Base-by-base conservation (phyloP, 2,113 vertebrate species). In the Neofelis nebulosa region DNA sequence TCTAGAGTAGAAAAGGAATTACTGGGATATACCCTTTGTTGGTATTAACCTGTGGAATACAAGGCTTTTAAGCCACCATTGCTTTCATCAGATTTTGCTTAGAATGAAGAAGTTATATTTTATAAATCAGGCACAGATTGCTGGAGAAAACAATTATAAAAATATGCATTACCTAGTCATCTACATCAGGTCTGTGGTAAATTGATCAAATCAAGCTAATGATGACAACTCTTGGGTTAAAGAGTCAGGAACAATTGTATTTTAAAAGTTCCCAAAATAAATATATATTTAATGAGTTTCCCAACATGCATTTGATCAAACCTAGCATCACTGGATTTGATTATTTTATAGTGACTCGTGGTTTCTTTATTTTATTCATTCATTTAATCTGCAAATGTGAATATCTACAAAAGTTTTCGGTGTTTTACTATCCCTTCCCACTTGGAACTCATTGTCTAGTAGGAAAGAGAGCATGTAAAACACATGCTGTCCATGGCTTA, bases 141-240 rank as follows among this genome's bases (percentile, higher is more conserved):
- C 68, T 82, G 63, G 78, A 89, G 73, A 2, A 50, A 97, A 14
- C 0, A 23, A 82, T 83, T 96, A 90, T 33, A 96, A 80, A 97
- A 96, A 80, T 21, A 36, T 48, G 1, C 4, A 16, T 95, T 79
- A 21, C 48, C 18, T 33, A 79, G 21, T 52, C 65, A 36, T 11
- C 3, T n/a, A 8, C 14, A 50, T 74, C 11, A 27, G 52, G 2
- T 79, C 57, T 89, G 1, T n/a, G 23, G 69, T 87, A 91, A 83
- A 96, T 87, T 71, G 73, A 71, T 69, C n/a, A 68, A 45, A 63
- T 93, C 81, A 89, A 87, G 36, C 48, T 69, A 87, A 68, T 80
- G 3, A 94, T 90, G 41, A 97, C 41, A 96, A 78, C 19, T 95
- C 87, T 94, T 52, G 48, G 6, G 10, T 23, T n/a, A 97, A 23